Percentiles rank a stretch among this genome's conserved stretches.
These are phyloP conservation scores for Tinamus major DNA, from an alignment of 2,797 vertebrate genomes.

Conservation along the genomic window DNA sequence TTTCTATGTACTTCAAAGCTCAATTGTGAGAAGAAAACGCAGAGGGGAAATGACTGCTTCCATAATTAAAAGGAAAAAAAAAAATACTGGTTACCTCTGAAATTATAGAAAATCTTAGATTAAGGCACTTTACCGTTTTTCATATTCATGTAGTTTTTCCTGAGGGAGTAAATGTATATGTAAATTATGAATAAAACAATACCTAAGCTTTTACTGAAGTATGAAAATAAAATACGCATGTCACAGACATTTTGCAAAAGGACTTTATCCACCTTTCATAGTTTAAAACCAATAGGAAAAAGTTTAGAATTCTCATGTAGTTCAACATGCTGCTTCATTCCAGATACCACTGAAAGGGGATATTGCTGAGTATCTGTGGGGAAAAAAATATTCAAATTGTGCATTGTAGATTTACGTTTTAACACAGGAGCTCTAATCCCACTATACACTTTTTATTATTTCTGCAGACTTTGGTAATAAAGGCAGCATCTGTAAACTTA, in stretches of 20 bases:
- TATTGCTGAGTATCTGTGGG: neutral
- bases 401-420: neutral
- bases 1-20: neutral
- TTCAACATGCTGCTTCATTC: neutral
- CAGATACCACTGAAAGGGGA: neutral
- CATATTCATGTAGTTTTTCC: neutral
- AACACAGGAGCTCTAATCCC: neutral
- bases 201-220: neutral
- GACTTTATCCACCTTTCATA: neutral
- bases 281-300: neutral
- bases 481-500: neutral
- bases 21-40: neutral
- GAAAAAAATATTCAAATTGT: neutral
- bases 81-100: neutral
- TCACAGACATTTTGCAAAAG: rapidly evolving
- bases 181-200: neutral
- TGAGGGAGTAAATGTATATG: neutral
- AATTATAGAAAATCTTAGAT: neutral
- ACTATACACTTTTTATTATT: neutral
- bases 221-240: neutral
- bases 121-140: neutral
- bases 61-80: neutral
- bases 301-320: neutral
- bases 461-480: neutral
- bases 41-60: neutral